Percentiles rank a stretch among this genome's conserved stretches.
phyloP scores from a whole-genome alignment of 2,113 vertebrate species.

The Solenodon paradoxus region DNA sequence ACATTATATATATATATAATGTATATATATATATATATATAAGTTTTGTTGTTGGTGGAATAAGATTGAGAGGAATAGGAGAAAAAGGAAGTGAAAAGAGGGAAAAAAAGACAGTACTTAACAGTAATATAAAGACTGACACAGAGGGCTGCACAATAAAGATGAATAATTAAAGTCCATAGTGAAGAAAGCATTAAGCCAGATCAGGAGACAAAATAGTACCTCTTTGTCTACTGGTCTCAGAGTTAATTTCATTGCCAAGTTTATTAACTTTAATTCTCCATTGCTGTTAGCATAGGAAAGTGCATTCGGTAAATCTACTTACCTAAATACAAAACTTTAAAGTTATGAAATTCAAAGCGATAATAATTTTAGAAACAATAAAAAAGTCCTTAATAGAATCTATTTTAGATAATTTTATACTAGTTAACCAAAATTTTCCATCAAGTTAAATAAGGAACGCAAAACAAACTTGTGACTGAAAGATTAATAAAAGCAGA shows the following conservation, averaged over 20 bases:
- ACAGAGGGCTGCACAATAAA: background rate
- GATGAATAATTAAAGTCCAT: rapidly evolving
- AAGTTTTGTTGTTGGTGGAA: background rate
- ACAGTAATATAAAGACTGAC: background rate
- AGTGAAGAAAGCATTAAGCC: background rate
- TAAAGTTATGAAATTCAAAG: background rate
- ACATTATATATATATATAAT: background rate
- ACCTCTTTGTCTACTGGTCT: rapidly evolving
- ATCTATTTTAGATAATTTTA: background rate
- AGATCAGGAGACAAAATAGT: no score
- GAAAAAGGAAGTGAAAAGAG: background rate
- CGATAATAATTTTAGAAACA: background rate
- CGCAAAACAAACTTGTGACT: background rate
- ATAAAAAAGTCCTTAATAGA: background rate
- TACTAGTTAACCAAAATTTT: background rate
- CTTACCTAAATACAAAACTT: background rate
- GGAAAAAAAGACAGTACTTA: background rate
- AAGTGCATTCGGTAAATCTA: background rate
- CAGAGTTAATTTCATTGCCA: background rate
- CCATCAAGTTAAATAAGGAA: background rate
- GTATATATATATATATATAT: background rate
- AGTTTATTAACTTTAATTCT: background rate
- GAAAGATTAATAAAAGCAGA: background rate
- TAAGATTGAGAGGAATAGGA: background rate
- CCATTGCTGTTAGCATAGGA: background rate